Percentiles rank a stretch among this genome's conserved stretches.
These are phyloP conservation scores for Pseudopodoces humilis DNA, from an alignment of 2,113 vertebrate genomes.

Conservation along the genomic window DNA sequence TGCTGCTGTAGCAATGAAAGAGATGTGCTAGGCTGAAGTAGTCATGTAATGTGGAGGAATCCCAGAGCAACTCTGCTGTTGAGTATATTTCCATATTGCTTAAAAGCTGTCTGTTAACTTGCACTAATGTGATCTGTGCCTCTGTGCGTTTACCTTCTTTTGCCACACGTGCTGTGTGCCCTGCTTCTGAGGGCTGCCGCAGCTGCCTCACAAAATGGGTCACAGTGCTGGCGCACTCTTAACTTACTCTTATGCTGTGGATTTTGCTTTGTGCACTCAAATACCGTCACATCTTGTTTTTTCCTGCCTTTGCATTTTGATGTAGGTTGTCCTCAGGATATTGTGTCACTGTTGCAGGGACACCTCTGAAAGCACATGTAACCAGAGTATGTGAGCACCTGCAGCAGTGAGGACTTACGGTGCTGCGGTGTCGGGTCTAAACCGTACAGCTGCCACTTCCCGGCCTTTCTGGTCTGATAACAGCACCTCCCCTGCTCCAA, in stretches of 20 bases:
- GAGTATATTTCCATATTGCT: neutral
- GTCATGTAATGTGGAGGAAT: neutral
- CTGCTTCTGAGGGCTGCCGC: neutral
- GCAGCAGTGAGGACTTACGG: neutral
- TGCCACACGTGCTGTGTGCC: neutral
- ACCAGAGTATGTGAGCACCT: neutral
- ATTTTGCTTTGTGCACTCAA: neutral
- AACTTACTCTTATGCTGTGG: neutral
- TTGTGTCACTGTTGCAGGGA: neutral
- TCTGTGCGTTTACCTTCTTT: neutral
- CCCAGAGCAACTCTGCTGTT: neutral
- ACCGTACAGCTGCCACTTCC: rapidly evolving
- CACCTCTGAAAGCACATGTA: rapidly evolving
- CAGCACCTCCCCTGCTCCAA: neutral
- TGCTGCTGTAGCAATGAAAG: neutral
- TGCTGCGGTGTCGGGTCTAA: rapidly evolving
- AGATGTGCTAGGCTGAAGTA: neutral
- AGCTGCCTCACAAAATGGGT: neutral
- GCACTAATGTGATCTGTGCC: rapidly evolving
- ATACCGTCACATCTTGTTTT: neutral
- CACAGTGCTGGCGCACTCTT: rapidly evolving
- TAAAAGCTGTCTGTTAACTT: neutral
- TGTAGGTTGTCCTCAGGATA: neutral
- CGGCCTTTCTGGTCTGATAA: neutral
- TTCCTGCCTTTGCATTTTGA: neutral